Evolutionary conservation across 1,140 invertebrate species (phyloP).

Genomic region (Trichoplusia ni): DNA sequence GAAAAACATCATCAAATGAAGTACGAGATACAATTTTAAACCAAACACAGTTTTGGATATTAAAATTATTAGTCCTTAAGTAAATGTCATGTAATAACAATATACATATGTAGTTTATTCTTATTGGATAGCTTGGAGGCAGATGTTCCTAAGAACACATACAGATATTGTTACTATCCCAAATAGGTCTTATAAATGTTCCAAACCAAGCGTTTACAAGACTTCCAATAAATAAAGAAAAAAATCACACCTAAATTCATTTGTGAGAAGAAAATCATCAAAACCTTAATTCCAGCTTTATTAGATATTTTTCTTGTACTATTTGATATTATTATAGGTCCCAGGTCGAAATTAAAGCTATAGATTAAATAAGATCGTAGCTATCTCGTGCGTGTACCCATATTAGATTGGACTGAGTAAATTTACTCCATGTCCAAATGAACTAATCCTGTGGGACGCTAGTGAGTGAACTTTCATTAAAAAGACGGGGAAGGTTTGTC

Average conservation of each 20-base stretch:
- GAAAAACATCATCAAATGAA: no score
- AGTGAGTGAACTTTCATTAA: constrained; percentile 55
- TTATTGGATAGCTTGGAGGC: constrained; percentile 13
- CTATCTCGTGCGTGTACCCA: constrained; percentile 55
- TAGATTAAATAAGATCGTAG: constrained; percentile 53
- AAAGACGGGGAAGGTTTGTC: constrained; percentile 39
- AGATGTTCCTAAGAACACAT: constrained; percentile 12
- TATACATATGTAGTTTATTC: background rate
- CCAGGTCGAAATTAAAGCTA: constrained; percentile 50
- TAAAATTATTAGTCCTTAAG: background rate
- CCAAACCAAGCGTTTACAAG: constrained; percentile 30
- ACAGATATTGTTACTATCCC: background rate
- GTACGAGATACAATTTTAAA: no score
- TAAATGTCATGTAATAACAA: background rate
- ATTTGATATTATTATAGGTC: constrained; percentile 31
- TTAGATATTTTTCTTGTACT: constrained; percentile 18
- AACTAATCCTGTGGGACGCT: constrained; percentile 55
- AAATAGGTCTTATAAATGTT: constrained; percentile 21
- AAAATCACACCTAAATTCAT: constrained; percentile 48
- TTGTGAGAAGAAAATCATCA: constrained; percentile 24
- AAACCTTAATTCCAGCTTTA: background rate
- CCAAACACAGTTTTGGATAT: no score
- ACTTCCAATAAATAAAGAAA: constrained; percentile 49
- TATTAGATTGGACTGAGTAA: constrained; percentile 68
- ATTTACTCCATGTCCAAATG: constrained; percentile 68